Percentiles rank a stretch among this genome's conserved stretches.
These are phyloP conservation scores for Miichthys miiuy DNA, from an alignment of 2,797 vertebrate genomes.

Conservation along the genomic window DNA sequence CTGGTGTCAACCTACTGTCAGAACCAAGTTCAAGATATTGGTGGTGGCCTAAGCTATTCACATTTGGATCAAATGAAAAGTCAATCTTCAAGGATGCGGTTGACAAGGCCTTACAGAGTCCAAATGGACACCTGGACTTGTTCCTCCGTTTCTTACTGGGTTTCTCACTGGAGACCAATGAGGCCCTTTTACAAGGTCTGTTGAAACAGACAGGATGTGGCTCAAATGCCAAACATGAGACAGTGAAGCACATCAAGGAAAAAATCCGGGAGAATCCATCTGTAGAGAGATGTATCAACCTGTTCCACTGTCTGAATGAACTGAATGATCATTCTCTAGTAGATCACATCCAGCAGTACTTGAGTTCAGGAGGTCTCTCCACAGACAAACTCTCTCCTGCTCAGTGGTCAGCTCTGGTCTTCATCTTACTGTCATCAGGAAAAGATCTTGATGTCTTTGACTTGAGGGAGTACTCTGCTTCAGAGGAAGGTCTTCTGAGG, in stretches of 20 bases:
- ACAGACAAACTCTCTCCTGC: constrained; percentile 26
- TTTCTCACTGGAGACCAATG: constrained; percentile 25
- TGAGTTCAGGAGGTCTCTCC: constrained; percentile 21
- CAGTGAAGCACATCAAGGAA: constrained; percentile 29
- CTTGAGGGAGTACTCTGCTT: constrained; percentile 42
- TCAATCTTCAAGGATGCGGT: constrained; percentile 23
- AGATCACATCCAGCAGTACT: constrained; percentile 30
- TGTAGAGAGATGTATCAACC: constrained; percentile 45
- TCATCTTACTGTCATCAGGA: constrained; percentile 43
- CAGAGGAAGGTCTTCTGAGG: constrained; percentile 43
- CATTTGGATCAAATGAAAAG: background rate
- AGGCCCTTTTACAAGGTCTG: constrained; percentile 9
- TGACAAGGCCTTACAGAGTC: constrained; percentile 31
- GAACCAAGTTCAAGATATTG: background rate
- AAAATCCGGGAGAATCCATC: constrained; percentile 14
- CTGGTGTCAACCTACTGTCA: constrained; percentile 12
- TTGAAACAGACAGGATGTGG: constrained; percentile 1
- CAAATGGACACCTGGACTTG: constrained; percentile 49
- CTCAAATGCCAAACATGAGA: background rate
- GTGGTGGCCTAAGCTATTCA: background rate
- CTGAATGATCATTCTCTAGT: constrained; percentile 51
- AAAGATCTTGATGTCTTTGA: constrained; percentile 42
- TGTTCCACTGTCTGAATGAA: constrained; percentile 56
- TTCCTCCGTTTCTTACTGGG: constrained; percentile 49
- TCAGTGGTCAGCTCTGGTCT: constrained; percentile 56